Percentiles rank a stretch among this genome's conserved stretches.
Conservation (phyloP, 2,888 invertebrate species). For the Lagria hirta region DNA sequence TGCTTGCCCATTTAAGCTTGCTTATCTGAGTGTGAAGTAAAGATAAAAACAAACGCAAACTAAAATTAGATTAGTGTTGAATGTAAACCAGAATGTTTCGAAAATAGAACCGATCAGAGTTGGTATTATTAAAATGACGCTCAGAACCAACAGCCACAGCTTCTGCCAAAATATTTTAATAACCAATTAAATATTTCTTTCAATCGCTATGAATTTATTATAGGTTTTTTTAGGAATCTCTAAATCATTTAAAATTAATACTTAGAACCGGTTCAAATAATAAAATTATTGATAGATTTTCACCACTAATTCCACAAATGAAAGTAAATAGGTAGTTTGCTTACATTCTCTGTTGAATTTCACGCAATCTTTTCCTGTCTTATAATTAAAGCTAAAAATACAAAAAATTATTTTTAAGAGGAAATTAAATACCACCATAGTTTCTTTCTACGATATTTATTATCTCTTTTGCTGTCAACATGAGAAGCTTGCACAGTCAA, state of each 20-base stretch:
- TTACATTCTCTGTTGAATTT: constrained; percentile 12
- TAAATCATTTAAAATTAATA: too few species aligned
- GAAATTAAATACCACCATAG: constrained; percentile 6
- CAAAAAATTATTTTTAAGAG: constrained; percentile 1
- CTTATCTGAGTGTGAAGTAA: constrained; percentile 26
- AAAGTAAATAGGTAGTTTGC: constrained; percentile 10
- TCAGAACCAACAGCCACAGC: constrained; percentile 13
- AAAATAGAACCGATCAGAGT: constrained; percentile 35
- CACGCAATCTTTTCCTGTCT: constrained; percentile 4
- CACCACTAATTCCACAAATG: constrained; percentile 15
- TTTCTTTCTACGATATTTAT: constrained; percentile 13
- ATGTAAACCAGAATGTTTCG: constrained; percentile 33
- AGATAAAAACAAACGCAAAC: constrained; percentile 32
- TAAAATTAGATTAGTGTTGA: constrained; percentile 34
- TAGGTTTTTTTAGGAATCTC: too few species aligned
- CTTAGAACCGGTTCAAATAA: constrained; percentile 8
- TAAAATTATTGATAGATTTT: constrained; percentile 7
- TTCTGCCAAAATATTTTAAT: constrained; percentile 28
- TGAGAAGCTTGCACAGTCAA: constrained; percentile 15
- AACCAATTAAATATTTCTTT: too few species aligned
- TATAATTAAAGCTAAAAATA: constrained; percentile 9
- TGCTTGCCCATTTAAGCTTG: constrained; percentile 12
- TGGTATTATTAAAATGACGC: constrained; percentile 32
- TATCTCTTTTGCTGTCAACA: constrained; percentile 19
- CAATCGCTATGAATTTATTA: too few species aligned